These are phyloP conservation scores for Epinephelus coioides DNA, from an alignment of 2,797 vertebrate genomes.

Conservation along the genomic window DNA sequence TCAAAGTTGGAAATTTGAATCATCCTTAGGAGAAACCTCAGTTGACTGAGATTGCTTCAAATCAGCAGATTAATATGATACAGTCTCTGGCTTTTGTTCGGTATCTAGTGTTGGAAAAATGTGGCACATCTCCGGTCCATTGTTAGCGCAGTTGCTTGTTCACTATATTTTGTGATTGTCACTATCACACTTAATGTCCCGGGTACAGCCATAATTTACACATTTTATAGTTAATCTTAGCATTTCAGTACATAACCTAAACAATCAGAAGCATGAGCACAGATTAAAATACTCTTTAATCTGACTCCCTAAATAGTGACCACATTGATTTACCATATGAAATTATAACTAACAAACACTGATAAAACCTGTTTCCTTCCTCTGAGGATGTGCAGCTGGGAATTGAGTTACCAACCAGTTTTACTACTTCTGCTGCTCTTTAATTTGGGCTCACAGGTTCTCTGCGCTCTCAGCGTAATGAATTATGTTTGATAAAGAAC, in stretches of 20 bases:
- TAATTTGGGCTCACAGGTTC: conserved; percentile 24
- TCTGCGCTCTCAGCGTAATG: conserved; percentile 17
- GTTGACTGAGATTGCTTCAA: too few relatives aligned
- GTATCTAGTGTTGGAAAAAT: too few relatives aligned
- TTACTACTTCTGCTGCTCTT: conserved; percentile 9
- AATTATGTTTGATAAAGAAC: conserved; percentile 43
- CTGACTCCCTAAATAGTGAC: neutral
- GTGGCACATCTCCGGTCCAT: too few relatives aligned
- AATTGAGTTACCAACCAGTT: conserved; percentile 5
- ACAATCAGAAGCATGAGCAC: neutral
- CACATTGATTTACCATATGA: neutral
- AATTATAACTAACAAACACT: neutral
- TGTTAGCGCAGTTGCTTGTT: too few relatives aligned
- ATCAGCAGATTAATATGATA: too few relatives aligned
- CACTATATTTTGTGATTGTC: too few relatives aligned
- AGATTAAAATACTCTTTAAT: neutral
- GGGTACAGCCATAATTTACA: too few relatives aligned
- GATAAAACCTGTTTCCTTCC: neutral
- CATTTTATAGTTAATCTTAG: neutral
- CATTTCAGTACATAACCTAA: too few relatives aligned
- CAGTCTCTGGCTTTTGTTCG: too few relatives aligned
- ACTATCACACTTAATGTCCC: too few relatives aligned
- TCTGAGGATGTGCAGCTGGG: neutral
- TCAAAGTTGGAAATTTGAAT: too few relatives aligned
- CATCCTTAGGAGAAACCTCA: too few relatives aligned